Evolutionary conservation across 2,888 invertebrate genomes (phyloP), one percentile per base, ranked within the genome.

Genomic region (Ypsolopha scabrella): DNA sequence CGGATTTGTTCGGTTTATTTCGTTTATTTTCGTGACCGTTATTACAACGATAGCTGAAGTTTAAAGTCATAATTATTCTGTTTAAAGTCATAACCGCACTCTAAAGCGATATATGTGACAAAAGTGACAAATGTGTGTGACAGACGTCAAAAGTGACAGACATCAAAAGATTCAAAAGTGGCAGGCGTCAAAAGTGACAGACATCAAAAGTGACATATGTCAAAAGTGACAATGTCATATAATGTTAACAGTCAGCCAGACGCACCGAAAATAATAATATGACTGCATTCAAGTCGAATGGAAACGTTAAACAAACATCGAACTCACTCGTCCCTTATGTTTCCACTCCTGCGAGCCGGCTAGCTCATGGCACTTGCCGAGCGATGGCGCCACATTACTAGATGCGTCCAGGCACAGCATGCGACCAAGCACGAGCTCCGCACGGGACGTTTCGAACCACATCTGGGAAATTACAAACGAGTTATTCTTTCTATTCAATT

Each of bases 271-370:
- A 33, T 33, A 48, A 72, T n/a, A n/a, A n/a, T n/a, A n/a, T n/a
- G n/a, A n/a, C n/a, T n/a, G n/a, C n/a, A n/a, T n/a, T n/a, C n/a
- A n/a, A n/a, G n/a, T n/a, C n/a, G n/a, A n/a, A n/a, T 38, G 46
- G 37, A 35, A 24, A 38, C 9, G n/a, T 52, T 13, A 43, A 24
- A 41, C n/a, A 35, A 39, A 52, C 14, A 24, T 24, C 24, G 24
- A 10, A 43, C 78, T 75, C 77, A 94, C 94, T 61, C 90, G 80
- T 55, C 90, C 90, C 57, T 92, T 92, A 68, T 94, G 93, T 51
- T 91, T 92, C 98, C 98, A 99, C 65, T 96, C 95, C 77, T 98
- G 98, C 58, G 94, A 90, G 0, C 94, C 95, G 9, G 94, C 93
- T 86, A 95, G 92, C 72, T 95, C 96, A 65, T 97, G 97, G 67